phyloP scores from a whole-genome alignment of 2,113 vertebrate genomes.

The Axis porcinus region DNA sequence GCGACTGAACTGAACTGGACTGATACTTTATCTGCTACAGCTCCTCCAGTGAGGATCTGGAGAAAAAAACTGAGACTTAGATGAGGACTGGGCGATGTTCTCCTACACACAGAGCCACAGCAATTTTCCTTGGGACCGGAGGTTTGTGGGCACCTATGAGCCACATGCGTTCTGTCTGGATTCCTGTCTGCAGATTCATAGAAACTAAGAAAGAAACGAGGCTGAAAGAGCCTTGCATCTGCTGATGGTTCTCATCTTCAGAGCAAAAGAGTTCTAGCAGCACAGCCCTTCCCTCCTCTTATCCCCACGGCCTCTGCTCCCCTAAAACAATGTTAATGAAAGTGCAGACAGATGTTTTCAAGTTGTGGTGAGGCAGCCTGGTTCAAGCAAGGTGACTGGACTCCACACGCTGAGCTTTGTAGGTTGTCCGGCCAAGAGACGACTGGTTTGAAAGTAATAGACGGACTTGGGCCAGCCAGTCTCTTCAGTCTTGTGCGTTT shows the following conservation, averaged over 20 bases:
- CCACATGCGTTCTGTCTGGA: rapidly evolving
- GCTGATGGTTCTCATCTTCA: not conserved
- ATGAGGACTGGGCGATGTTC: not conserved
- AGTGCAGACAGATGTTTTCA: not conserved
- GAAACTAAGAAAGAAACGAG: not conserved
- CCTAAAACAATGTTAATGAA: not conserved
- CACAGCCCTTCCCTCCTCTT: not conserved
- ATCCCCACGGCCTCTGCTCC: not conserved
- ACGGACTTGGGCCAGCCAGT: not conserved
- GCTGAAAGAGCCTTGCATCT: not conserved
- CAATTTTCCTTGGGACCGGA: not conserved
- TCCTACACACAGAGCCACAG: not conserved
- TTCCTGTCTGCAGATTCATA: not conserved
- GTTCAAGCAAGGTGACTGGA: conserved; percentile 36
- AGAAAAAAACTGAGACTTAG: not conserved
- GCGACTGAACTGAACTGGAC: too few relatives aligned
- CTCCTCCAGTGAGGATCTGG: not conserved
- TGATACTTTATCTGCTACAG: not conserved
- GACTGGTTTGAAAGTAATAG: not conserved
- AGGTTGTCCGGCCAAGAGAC: not conserved
- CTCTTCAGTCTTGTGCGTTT: conserved; percentile 37
- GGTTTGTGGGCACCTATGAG: not conserved
- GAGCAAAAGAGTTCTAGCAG: not conserved
- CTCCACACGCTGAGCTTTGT: not conserved
- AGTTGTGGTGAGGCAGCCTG: not conserved